A percentile compares a stretch with the other conserved stretches of the same genome.
These are phyloP conservation scores for Todiramphus chloris DNA, from an alignment of 2,113 vertebrate genomes.

Conservation along the genomic window DNA sequence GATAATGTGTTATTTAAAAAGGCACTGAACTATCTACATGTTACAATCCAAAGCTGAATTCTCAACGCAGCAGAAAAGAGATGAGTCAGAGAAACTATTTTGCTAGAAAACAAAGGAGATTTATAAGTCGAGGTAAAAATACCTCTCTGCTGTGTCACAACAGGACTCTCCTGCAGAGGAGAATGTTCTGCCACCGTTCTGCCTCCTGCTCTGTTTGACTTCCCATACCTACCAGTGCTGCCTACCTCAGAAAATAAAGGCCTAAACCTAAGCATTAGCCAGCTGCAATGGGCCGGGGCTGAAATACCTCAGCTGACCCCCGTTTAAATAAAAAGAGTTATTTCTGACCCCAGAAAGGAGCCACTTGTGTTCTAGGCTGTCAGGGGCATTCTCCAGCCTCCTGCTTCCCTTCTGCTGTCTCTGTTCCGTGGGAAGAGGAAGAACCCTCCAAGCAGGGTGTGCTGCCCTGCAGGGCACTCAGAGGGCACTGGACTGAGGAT, in stretches of 20 bases:
- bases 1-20: background rate
- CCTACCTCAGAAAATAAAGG: background rate
- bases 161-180: background rate
- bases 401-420: background rate
- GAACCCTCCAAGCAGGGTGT: background rate
- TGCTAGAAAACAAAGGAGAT: background rate
- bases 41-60: background rate
- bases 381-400: background rate
- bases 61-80: background rate
- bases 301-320: background rate
- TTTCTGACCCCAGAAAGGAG: background rate
- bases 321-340: background rate
- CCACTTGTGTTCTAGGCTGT: background rate
- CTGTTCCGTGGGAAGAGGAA: background rate
- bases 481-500: background rate
- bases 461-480: background rate
- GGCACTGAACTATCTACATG: background rate
- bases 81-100: background rate
- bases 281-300: background rate
- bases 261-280: background rate
- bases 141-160: background rate
- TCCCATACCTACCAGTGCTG: background rate
- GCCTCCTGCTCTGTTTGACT: background rate
- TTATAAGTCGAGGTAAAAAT: background rate
- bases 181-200: background rate